Percentiles rank a stretch among this genome's conserved stretches.
phyloP scores from a whole-genome alignment of 2,113 vertebrate genomes.

The Trogon surrucura region DNA sequence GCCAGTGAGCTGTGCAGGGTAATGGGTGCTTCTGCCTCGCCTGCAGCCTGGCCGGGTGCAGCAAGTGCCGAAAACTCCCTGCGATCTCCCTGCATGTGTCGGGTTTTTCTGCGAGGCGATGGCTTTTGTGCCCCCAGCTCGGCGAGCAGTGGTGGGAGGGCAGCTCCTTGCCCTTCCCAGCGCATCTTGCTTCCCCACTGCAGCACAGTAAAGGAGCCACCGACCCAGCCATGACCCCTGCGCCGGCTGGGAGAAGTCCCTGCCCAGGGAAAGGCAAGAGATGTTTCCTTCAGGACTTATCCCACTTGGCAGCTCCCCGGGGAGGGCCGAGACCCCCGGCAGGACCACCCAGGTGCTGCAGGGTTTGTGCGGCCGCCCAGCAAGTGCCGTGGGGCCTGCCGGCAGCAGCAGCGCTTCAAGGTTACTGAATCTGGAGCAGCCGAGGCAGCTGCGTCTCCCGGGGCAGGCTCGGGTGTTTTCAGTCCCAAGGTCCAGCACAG shows the following conservation, averaged over 20 bases:
- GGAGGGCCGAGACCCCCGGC: background rate
- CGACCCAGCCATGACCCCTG: background rate
- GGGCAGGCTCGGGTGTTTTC: background rate
- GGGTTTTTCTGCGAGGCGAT: background rate
- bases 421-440: conserved; percentile 71
- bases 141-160: accelerated
- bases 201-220: background rate
- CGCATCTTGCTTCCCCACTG: no score
- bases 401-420: conserved; percentile 51
- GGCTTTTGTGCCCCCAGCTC: background rate
- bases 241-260: background rate
- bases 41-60: background rate
- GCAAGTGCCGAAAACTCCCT: accelerated
- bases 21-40: background rate
- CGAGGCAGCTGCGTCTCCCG: background rate
- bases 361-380: background rate
- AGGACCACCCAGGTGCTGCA: background rate
- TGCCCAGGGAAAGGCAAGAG: conserved; percentile 34
- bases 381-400: background rate
- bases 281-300: background rate
- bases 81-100: accelerated
- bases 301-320: background rate
- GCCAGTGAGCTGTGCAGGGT: accelerated
- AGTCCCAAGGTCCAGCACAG: background rate
- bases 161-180: background rate